Percentiles rank a stretch among this genome's conserved stretches.
phyloP scores from a whole-genome alignment of 2,113 vertebrate species.

The Chelonoidis abingdonii region DNA sequence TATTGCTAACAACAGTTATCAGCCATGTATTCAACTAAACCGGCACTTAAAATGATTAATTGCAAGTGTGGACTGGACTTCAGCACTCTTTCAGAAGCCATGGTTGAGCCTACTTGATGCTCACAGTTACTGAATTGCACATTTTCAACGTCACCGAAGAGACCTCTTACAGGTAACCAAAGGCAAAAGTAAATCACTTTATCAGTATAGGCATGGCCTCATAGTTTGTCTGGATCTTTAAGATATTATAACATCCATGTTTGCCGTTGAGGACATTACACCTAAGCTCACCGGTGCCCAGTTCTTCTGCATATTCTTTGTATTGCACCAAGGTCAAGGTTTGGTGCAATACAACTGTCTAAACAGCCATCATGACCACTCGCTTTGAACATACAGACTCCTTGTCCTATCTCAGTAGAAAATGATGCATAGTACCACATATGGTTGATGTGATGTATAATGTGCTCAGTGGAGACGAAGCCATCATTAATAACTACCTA shows the following conservation, averaged over 20 bases:
- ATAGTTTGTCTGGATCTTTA: not conserved
- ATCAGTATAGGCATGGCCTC: not conserved
- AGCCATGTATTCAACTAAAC: not conserved
- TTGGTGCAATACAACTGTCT: not conserved
- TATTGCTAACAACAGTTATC: not conserved
- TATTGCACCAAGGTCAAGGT: not conserved
- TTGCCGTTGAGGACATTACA: not conserved
- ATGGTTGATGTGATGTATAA: not conserved
- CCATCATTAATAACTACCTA: not conserved
- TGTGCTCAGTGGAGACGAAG: not conserved
- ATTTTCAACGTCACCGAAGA: not conserved
- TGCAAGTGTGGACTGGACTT: not conserved
- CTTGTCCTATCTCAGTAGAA: not conserved
- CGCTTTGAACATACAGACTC: not conserved
- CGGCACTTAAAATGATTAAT: not conserved
- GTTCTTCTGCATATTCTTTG: not conserved
- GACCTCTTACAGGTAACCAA: not conserved
- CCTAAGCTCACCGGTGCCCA: not conserved
- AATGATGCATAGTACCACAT: rapidly evolving
- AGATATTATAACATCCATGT: not conserved
- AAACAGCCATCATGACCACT: not conserved
- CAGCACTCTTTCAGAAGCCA: not conserved
- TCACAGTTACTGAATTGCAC: not conserved
- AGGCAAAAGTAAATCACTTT: not conserved
- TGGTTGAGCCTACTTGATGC: not conserved